Percentiles rank a stretch among this genome's conserved stretches.
Conservation (phyloP, 2,888 invertebrate genomes). For the Seira sanloemensis region DNA sequence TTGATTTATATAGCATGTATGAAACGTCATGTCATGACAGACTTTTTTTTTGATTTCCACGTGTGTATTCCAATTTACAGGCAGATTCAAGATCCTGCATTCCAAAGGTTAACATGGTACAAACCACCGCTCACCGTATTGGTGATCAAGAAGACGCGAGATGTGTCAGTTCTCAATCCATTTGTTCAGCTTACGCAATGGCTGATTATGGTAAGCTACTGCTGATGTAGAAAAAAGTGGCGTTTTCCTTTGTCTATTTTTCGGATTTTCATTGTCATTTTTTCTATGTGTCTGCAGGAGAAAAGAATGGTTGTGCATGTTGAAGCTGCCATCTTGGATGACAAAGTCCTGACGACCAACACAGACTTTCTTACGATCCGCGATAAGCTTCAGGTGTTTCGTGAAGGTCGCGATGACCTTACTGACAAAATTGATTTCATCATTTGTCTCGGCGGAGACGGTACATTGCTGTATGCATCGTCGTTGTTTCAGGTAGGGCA, state of each 20-base stretch:
- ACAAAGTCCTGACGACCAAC: conserved; percentile 85
- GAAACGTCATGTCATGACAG: too few relatives aligned
- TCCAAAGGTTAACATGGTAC: conserved; percentile 97
- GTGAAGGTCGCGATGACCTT: conserved; percentile 94
- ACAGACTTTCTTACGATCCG: conserved; percentile 85
- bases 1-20: too few relatives aligned
- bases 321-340: conserved; percentile 92
- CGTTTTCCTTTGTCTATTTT: neutral
- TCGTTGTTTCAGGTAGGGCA: conserved; percentile 85
- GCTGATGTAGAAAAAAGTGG: neutral
- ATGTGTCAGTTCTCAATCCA: conserved; percentile 90
- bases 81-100: conserved; percentile 98
- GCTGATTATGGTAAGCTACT: conserved; percentile 92
- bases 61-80: conserved; percentile 78
- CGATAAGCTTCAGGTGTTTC: conserved; percentile 89
- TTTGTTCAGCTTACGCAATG: conserved; percentile 95
- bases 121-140: conserved; percentile 97
- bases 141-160: conserved; percentile 97
- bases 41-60: neutral
- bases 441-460: conserved; percentile 96
- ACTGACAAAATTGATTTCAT: conserved; percentile 98
- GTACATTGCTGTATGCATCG: conserved; percentile 96
- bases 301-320: conserved; percentile 97
- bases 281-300: conserved; percentile 81
- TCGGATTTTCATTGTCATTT: neutral